Evolutionary conservation across 2,797 vertebrate genomes (phyloP), one percentile per base, ranked within the genome.

Genomic region (Rhabdomys pumilio): DNA sequence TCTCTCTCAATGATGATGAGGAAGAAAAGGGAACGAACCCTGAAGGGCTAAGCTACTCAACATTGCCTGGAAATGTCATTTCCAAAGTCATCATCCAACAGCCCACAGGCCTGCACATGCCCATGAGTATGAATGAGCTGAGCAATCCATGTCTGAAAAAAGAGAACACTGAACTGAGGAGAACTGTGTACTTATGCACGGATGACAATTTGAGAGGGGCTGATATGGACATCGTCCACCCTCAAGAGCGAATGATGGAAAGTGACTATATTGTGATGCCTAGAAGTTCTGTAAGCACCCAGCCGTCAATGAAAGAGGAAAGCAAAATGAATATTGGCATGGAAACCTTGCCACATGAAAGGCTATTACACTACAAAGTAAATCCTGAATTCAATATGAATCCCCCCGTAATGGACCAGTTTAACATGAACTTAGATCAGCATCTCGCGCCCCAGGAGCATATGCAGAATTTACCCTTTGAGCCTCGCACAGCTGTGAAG

Each of bases 11-110:
- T 6, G 99, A 99, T 84, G 99, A 99, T 73, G 99, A 99, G 97
- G 99, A 99, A 95, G 99, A 99, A 84, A 99, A 99, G 80, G 98
- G 98, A 75, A 99, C 99, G 88, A 99, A 98, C 93, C 99, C 99
- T 0, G 99, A 99, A 98, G 99, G 99, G 96, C 99, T 99, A 98
- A 99, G 99, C 98, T 99, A 99, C 98, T 99, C 99, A 93, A 99
- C 99, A 72, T 98, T 99, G 98, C 99, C 99, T 90, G 99, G 99
- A 98, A 99, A 99, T 97, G 99, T 99, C 98, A 99, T 99, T 98
- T 99, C 99, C 98, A 99, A 99, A 99, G 99, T 99, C 98, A 99
- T 99, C 97, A 99, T 99, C 98, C 99, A 99, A 98, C 99, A 99
- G 97, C 99, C 99, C 79, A 99, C 99, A 5, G 99, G 99, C 69